phyloP scores from a whole-genome alignment of 2,797 vertebrate species.

The Austrolebias charrua region DNA sequence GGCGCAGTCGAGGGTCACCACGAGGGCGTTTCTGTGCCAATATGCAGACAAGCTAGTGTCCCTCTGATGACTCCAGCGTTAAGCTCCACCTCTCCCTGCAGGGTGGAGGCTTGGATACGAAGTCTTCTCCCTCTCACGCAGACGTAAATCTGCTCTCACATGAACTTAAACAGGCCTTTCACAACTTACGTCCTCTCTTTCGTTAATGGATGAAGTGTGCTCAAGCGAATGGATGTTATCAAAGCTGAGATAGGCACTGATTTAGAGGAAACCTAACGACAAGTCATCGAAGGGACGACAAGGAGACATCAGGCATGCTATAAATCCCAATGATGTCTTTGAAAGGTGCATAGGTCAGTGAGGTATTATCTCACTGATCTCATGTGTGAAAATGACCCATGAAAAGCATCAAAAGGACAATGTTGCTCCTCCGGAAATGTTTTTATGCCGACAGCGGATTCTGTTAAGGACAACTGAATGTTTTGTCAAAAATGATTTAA shows the following conservation, averaged over 20 bases:
- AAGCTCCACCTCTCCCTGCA: slow-evolving; percentile 68
- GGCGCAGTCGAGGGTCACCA: slow-evolving; percentile 68
- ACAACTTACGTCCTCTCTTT: slow-evolving; percentile 63
- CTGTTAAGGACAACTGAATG: slow-evolving; percentile 25
- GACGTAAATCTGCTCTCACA: slow-evolving; percentile 50
- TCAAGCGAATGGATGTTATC: slow-evolving; percentile 78
- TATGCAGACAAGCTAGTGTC: slow-evolving; percentile 77
- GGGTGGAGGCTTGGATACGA: slow-evolving; percentile 38
- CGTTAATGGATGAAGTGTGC: slow-evolving; percentile 76
- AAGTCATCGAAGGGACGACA: slow-evolving; percentile 29
- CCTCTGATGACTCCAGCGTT: slow-evolving; percentile 71
- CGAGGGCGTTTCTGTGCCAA: slow-evolving; percentile 77
- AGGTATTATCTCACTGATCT: slow-evolving; percentile 58
- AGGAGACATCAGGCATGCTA: slow-evolving; percentile 60
- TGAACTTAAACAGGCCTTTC: slow-evolving; percentile 68
- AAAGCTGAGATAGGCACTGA: slow-evolving; percentile 67
- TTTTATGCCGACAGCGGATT: slow-evolving; percentile 16
- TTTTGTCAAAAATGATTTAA: slow-evolving; percentile 26
- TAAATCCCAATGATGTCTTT: slow-evolving; percentile 78
- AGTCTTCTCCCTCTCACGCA: slow-evolving; percentile 34
- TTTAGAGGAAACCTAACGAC: slow-evolving; percentile 64
- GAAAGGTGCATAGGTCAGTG: slow-evolving; percentile 67
- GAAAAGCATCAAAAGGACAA: slow-evolving; percentile 39
- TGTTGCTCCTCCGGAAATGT: not conserved
- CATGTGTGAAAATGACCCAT: slow-evolving; percentile 55